Conservation (phyloP, 1,140 invertebrate species). For the Geopemphigus sp. region DNA sequence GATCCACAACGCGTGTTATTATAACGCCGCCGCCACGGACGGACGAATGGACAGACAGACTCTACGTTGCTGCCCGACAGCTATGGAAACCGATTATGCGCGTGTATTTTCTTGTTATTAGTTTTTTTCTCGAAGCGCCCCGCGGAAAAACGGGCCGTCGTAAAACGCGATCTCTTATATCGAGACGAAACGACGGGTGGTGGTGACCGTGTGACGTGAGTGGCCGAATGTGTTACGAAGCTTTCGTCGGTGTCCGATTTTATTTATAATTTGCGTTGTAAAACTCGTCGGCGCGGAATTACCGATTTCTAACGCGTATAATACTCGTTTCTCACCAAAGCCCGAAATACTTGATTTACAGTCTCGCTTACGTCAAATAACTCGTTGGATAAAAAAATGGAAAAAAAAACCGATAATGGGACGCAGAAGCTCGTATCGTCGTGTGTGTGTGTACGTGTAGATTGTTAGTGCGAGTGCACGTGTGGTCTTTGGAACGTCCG, state of each 20-base stretch:
- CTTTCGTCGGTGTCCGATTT: no score
- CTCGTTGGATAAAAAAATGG: background rate
- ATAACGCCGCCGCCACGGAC: constrained; percentile 9
- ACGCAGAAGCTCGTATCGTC: background rate
- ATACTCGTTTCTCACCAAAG: background rate
- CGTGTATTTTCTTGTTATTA: constrained; percentile 10
- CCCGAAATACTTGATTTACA: background rate
- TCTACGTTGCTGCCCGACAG: constrained; percentile 3
- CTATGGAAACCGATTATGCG: constrained; percentile 16
- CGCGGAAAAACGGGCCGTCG: background rate
- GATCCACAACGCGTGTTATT: constrained; percentile 47
- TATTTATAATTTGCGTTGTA: no score
- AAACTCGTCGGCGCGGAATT: background rate
- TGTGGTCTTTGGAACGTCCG: background rate
- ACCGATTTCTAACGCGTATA: background rate
- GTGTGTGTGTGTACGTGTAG: background rate
- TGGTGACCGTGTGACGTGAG: no score
- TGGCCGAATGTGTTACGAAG: no score
- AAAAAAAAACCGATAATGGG: constrained; percentile 10
- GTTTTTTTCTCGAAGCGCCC: background rate
- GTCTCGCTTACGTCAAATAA: constrained; percentile 17
- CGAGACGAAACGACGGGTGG: no score
- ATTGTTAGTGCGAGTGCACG: background rate
- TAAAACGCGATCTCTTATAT: no score
- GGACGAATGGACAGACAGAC: background rate